phyloP scores from a whole-genome alignment of 1,140 invertebrate genomes.

The Drosophila arizonae region DNA sequence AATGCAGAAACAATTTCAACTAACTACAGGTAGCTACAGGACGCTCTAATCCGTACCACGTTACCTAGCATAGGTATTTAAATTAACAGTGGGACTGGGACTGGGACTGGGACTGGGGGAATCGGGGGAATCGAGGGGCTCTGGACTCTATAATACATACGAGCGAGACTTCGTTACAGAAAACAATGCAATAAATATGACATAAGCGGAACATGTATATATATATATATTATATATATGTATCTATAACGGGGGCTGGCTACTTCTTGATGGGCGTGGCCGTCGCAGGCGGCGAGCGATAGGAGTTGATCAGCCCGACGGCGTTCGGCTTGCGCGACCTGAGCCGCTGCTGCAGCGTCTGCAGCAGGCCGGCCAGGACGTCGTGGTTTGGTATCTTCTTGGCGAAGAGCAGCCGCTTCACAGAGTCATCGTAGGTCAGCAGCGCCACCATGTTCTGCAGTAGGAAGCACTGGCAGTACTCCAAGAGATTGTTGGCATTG shows the following conservation, averaged over 20 bases:
- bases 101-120: background rate
- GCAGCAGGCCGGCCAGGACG: slow-evolving; percentile 91
- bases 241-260: background rate
- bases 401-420: slow-evolving; percentile 93
- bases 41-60: slow-evolving; percentile 12
- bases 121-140: background rate
- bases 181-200: slow-evolving; percentile 78
- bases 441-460: slow-evolving; percentile 97
- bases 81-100: slow-evolving; percentile 70
- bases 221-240: background rate
- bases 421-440: slow-evolving; percentile 94
- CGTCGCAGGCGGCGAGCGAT: slow-evolving; percentile 65
- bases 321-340: slow-evolving; percentile 83
- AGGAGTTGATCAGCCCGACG: slow-evolving; percentile 58
- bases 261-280: slow-evolving; percentile 65
- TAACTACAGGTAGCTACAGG: slow-evolving; percentile 61
- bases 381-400: slow-evolving; percentile 95
- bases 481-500: slow-evolving; percentile 91
- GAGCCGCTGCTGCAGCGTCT: slow-evolving; percentile 91
- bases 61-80: slow-evolving; percentile 17
- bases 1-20: slow-evolving; percentile 79
- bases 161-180: slow-evolving; percentile 53
- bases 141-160: slow-evolving; percentile 62
- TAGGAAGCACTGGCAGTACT: slow-evolving; percentile 95
- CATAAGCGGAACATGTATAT: slow-evolving; percentile 22